Base-by-base conservation (phyloP, 2,888 invertebrate genomes). In the Hydropsyche betteni region DNA sequence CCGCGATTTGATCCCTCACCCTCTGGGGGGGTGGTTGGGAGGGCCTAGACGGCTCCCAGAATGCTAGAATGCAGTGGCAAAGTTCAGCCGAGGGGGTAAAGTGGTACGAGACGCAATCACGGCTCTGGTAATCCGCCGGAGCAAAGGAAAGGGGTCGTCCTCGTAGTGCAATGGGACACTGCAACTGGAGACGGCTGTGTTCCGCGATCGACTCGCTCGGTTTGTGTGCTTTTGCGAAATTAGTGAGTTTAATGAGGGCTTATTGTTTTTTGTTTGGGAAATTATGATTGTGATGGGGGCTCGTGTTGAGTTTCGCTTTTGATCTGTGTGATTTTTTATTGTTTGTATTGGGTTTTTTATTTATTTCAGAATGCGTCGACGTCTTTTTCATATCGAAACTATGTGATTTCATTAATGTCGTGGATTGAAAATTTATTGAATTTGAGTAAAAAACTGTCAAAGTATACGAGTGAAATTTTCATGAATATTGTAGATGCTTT, bases 21-120 rank as follows among this genome's bases (percentile, higher is more conserved):
- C 24, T n/a, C 14, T 24, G 74, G 74, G 74, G 8, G n/a, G 74
- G 24, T 14, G 24, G 24, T 1, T 55, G 55, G 55, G 55, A 10
- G 24, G 14, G 8, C n/a, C 5, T 3, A 64, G 44, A n/a, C 53
- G 6, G 1, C 8, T 2, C 58, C 53, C 12, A n/a, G 53, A 53
- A 16, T 58, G 8, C 58, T 58, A 24, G 24, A 58, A 44, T 44
- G 44, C 44, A 44, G 10, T 44, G 44, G 58, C 24, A 58, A 58
- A 24, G 64, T 24, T 36, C 16, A n/a, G 14, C 34, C 12, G 14
- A 7, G 55, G 55, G 33, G 55, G 36, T 34, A 24, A 69, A 51
- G 70, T 44, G 68, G 8, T 44, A 68, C 51, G 75, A 73, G 71
- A 75, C 72, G 64, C 61, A 75, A 75, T 73, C 73, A 73, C 75